Evolutionary conservation across 1,140 invertebrate genomes (phyloP).

Genomic region (Oryctes rhinoceros): DNA sequence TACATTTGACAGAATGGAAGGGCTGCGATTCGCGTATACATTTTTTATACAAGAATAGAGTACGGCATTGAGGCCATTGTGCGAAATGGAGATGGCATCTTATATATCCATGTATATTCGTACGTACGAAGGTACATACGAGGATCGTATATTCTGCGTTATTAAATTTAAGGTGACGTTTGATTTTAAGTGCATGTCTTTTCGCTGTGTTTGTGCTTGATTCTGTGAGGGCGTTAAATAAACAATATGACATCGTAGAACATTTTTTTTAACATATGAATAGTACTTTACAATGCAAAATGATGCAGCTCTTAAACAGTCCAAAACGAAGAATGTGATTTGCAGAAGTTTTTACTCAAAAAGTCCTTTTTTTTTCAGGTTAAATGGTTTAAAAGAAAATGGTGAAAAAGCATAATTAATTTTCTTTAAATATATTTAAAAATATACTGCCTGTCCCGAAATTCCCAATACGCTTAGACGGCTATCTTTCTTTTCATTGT

Average conservation of each 20-base stretch:
- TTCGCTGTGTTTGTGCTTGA: not conserved
- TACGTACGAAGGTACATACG: not conserved
- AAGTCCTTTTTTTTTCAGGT: no score
- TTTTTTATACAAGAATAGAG: conserved; percentile 1
- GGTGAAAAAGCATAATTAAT: no score
- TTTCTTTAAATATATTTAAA: no score
- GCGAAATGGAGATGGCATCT: not conserved
- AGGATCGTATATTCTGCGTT: conserved; percentile 7
- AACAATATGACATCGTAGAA: not conserved
- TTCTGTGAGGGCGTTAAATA: not conserved
- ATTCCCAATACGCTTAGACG: no score
- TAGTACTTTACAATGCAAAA: no score
- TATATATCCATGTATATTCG: no score
- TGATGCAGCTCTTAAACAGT: no score
- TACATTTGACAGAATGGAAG: conserved; percentile 8
- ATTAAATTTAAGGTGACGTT: conserved; percentile 28
- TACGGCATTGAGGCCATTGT: not conserved
- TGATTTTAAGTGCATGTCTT: not conserved
- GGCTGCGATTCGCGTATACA: conserved; percentile 22
- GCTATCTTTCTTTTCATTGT: no score
- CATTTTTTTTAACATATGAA: not conserved
- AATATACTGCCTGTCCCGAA: no score
- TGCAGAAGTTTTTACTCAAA: no score
- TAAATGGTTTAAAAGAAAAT: no score
- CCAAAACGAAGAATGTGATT: no score